Base-by-base conservation (phyloP, 2,113 vertebrate genomes). In the Myiozetetes cayanensis region DNA sequence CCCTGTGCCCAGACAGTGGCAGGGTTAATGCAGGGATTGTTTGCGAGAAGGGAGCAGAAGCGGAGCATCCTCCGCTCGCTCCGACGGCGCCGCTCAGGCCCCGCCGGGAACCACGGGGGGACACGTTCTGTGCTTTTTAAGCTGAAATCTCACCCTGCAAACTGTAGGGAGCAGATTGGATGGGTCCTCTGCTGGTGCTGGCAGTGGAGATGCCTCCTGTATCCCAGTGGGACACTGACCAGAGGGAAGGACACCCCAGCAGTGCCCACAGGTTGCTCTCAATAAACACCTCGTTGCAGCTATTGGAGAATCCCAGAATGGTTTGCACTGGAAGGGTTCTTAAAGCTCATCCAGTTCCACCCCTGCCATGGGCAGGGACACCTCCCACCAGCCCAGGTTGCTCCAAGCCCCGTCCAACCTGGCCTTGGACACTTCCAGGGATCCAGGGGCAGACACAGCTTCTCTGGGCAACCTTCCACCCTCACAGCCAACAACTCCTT, bases 81-180 rank as follows among this genome's bases (percentile, higher is more conserved):
- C 63, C 7, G 8, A 72, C 2, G 12, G 8, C 6, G 2, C 13
- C 33, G 33, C 27, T 46, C 37, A 4, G 27, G 14, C 37, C 37
- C 30, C 2, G 4, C 9, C 6, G 11, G 31, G 55, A 47, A 56
- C 0, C 0, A 35, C 0, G 24, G 2, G 14, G 9, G 62, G 20
- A 56, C 2, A 22, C 0, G 0, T 18, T 37, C 12, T 10, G 24
- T 5, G 50, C 59, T 53, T 46, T 49, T 10, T 24, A 28, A 78
- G 49, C 22, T 49, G 13, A 49, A 75, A 70, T 3, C 31, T 49
- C n/a, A 1, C 28, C 4, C 46, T 21, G 39, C 6, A 24, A 5
- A n/a, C 43, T 50, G 10, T 8, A 65, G 27, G 35, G 12, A 63
- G 62, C 2, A 1, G 62, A 41, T 15, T 12, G 23, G n/a, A 28